Percentiles rank a stretch among this genome's conserved stretches.
These are phyloP conservation scores for Siderastrea siderea DNA, from an alignment of 92 coral and sea anemone genomes.

Conservation along the genomic window DNA sequence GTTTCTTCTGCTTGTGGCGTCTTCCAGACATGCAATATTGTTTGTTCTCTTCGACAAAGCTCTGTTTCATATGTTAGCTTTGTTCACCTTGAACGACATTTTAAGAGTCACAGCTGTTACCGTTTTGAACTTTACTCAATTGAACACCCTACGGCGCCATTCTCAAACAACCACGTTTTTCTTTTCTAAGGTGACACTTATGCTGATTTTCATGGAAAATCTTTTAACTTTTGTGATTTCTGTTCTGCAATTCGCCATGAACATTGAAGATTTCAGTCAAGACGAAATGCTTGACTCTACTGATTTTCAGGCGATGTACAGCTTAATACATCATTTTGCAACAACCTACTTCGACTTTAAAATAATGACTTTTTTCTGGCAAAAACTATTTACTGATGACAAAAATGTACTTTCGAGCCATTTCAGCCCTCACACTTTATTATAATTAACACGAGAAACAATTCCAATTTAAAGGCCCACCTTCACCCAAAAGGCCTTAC, in stretches of 20 bases:
- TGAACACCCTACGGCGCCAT: not conserved
- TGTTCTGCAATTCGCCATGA: not conserved
- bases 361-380: conserved; percentile 9
- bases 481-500: too few relatives aligned
- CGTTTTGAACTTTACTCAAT: not conserved
- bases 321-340: not conserved
- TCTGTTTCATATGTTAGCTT: not conserved
- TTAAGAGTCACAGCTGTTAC: not conserved
- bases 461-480: too few relatives aligned
- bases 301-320: not conserved
- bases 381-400: not conserved
- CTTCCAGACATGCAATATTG: not conserved
- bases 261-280: not conserved
- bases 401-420: not conserved
- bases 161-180: not conserved
- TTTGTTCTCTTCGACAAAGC: not conserved
- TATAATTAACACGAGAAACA: too few relatives aligned
- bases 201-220: not conserved
- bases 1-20: not conserved
- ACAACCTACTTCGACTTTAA: not conserved
- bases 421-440: not conserved
- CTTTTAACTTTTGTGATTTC: not conserved
- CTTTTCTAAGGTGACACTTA: not conserved
- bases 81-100: not conserved
- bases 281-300: not conserved